phyloP scores from a whole-genome alignment of 2,797 vertebrate species.

The Limosa lapponica region DNA sequence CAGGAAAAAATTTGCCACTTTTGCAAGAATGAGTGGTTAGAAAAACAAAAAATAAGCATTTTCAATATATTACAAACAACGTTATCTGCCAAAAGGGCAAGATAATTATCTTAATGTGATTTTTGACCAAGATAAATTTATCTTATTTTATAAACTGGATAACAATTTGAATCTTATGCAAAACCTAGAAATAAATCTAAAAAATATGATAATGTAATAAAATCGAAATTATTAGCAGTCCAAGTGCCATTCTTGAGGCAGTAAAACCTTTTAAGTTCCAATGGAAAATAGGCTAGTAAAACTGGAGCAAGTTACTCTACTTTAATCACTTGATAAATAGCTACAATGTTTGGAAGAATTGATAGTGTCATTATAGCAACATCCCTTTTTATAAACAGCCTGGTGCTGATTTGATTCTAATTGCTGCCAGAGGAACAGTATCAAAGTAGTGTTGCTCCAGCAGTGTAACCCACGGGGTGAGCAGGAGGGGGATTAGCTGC shows the following conservation, averaged over 20 bases:
- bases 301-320: constrained; percentile 69
- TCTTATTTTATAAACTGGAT: constrained; percentile 68
- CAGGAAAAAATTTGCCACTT: neutral
- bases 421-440: constrained; percentile 58
- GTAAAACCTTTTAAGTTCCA: constrained; percentile 71
- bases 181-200: constrained; percentile 75
- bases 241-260: constrained; percentile 63
- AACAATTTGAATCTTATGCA: constrained; percentile 75
- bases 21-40: constrained; percentile 27
- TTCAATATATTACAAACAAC: constrained; percentile 70
- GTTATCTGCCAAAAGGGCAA: constrained; percentile 72
- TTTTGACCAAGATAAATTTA: constrained; percentile 75
- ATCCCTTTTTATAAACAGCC: constrained; percentile 68
- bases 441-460: constrained; percentile 31
- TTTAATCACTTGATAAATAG: constrained; percentile 74
- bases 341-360: constrained; percentile 67
- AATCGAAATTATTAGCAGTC: constrained; percentile 70
- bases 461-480: neutral
- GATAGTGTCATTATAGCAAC: constrained; percentile 68
- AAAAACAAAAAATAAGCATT: constrained; percentile 62
- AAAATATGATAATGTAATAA: constrained; percentile 78
- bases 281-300: constrained; percentile 72
- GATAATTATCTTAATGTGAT: constrained; percentile 74
- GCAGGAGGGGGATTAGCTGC: neutral
- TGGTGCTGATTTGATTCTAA: constrained; percentile 65